Evolutionary conservation across 2,797 vertebrate species (phyloP).

Genomic region (Protosalanx chinensis): DNA sequence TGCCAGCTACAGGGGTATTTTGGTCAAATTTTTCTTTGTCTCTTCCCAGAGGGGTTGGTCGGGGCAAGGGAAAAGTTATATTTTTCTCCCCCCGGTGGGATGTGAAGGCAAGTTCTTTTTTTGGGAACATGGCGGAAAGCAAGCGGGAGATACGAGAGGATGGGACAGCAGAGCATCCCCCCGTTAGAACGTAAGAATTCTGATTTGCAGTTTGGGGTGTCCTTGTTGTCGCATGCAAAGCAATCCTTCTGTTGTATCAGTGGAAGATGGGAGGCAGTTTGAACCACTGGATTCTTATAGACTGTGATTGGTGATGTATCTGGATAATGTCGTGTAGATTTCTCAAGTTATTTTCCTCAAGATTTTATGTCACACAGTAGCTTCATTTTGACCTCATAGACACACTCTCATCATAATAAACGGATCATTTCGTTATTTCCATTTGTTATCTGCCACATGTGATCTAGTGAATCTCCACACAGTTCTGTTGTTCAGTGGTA

Average conservation of each 20-base stretch:
- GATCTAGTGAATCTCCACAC: no score
- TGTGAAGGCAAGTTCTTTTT: slow-evolving; percentile 66
- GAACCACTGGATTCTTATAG: no score
- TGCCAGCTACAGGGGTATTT: slow-evolving; percentile 53
- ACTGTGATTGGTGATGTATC: no score
- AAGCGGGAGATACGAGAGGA: slow-evolving; percentile 59
- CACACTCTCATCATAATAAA: no score
- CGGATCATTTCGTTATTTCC: slow-evolving; percentile 3
- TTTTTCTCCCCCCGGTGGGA: slow-evolving; percentile 30
- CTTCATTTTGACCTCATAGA: no score
- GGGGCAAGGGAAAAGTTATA: slow-evolving; percentile 38
- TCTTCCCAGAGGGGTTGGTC: slow-evolving; percentile 33
- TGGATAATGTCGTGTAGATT: no score
- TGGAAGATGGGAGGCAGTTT: no score
- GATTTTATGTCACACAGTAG: no score
- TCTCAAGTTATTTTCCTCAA: no score
- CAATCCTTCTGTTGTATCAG: background rate
- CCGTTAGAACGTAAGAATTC: slow-evolving; percentile 57
- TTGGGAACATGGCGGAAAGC: slow-evolving; percentile 66
- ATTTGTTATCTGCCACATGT: background rate
- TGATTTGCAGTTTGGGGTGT: slow-evolving; percentile 9
- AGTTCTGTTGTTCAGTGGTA: no score
- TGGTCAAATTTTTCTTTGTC: slow-evolving; percentile 48
- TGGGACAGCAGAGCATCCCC: slow-evolving; percentile 39
- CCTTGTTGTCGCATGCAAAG: slow-evolving; percentile 10